Conservation (phyloP, 2,888 invertebrate species). For the Drosophila setosimentum region DNA sequence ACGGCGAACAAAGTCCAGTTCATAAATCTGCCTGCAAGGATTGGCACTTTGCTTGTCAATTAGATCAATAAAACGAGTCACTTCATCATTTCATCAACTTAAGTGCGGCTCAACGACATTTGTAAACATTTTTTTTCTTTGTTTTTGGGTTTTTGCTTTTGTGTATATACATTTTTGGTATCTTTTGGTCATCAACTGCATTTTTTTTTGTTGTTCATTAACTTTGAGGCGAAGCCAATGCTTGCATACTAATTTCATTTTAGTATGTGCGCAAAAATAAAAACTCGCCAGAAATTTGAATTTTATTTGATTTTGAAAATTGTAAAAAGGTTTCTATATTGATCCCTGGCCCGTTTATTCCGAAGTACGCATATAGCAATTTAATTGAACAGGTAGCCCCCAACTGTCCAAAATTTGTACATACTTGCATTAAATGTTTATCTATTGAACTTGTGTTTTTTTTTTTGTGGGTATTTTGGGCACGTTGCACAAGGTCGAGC, state of each 20-base stretch:
- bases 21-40: conserved; percentile 44
- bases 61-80: conserved; percentile 62
- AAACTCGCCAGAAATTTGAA: conserved; percentile 19
- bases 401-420: neutral
- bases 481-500: conserved; percentile 52
- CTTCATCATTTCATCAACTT: conserved; percentile 46
- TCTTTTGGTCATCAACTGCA: conserved; percentile 49
- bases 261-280: conserved; percentile 24
- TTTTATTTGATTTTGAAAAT: conserved; percentile 44
- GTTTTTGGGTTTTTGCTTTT: neutral
- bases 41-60: conserved; percentile 61
- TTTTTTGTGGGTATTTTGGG: conserved; percentile 37
- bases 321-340: conserved; percentile 23
- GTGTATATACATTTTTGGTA: conserved; percentile 21
- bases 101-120: conserved; percentile 47
- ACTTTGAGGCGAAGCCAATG: conserved; percentile 17
- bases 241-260: conserved; percentile 39
- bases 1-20: conserved; percentile 23
- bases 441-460: conserved; percentile 19
- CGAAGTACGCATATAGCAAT: conserved; percentile 11
- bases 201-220: conserved; percentile 13
- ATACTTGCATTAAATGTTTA: conserved; percentile 18
- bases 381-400: conserved; percentile 18
- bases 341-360: conserved; percentile 52
- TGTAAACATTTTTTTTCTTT: conserved; percentile 12